Evolutionary conservation across 2,888 invertebrate genomes (phyloP), one percentile per base, ranked within the genome.

Genomic region (Atrina japonica): DNA sequence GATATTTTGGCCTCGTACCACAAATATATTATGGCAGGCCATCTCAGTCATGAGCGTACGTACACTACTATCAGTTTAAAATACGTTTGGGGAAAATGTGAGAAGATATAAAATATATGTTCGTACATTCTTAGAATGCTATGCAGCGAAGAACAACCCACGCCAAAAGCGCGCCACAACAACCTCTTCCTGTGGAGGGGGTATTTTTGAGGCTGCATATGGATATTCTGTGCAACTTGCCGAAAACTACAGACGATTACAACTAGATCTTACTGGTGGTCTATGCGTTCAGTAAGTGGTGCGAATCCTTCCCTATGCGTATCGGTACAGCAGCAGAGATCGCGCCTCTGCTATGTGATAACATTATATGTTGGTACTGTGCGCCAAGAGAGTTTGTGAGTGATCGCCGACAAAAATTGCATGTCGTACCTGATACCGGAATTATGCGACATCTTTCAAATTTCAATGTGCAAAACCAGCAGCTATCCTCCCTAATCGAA

Each of bases 21-120:
- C 35, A 11, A 35, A 5, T 7, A 11, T 25, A 23, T 60, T 25
- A 27, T 60, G 23, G 25, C 45, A 5, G 63, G 30, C 7, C 63
- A 52, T 23, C 52, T 21, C 21, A 52, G 63, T 14, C 23, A 27
- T 50, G 66, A 66, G 11, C 21, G 66, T 14, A 66, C 66, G 7
- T 76, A 76, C 49, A 50, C 58, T 53, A 61, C 70, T 1, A 73
- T 73, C 18, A 6, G 45, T 1, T 18, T 64, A 25, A 70, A 69
- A 35, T 73, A 76, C 23, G 68, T 59, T 45, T 73, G 73, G 73
- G 47, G 27, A 9, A 52, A 29, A 75, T 72, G 74, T 74, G 70
- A n/a, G n/a, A n/a, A n/a, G n/a, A n/a, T n/a, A n/a, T n/a, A 64
- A 74, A 27, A 21, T 27, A 0, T 75, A 77, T 71, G 68, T 77